Conservation (phyloP, 2,888 invertebrate species). For the Latrodectus elegans region DNA sequence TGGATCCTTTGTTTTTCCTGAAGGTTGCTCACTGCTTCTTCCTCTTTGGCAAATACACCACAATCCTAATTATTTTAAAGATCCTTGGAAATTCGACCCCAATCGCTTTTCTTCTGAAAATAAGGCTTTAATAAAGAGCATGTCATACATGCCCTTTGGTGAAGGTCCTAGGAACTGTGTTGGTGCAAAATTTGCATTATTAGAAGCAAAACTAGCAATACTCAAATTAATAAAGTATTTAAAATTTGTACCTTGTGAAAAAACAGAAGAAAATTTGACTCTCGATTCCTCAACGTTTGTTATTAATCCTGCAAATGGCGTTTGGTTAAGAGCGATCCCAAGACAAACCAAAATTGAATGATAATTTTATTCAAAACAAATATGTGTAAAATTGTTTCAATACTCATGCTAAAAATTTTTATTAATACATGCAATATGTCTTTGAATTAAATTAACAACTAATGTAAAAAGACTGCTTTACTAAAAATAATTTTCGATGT, state of each 20-base stretch:
- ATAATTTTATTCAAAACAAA: background rate
- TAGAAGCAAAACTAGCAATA: conserved; percentile 69
- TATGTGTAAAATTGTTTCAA: too few relatives aligned
- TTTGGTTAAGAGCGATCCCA: conserved; percentile 54
- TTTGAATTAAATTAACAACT: too few relatives aligned
- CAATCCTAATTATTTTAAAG: conserved; percentile 71
- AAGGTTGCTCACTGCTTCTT: conserved; percentile 70
- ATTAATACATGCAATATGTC: too few relatives aligned
- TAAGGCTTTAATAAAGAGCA: conserved; percentile 50
- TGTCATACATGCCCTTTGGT: conserved; percentile 69
- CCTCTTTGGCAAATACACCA: conserved; percentile 72
- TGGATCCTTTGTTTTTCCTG: conserved; percentile 70
- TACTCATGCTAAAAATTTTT: too few relatives aligned
- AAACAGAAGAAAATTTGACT: conserved; percentile 66
- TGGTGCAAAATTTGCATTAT: conserved; percentile 70
- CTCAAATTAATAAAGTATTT: conserved; percentile 60
- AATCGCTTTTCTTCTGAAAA: conserved; percentile 71
- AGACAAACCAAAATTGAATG: background rate
- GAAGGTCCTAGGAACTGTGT: conserved; percentile 70
- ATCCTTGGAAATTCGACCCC: conserved; percentile 72
- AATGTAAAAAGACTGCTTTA: too few relatives aligned
- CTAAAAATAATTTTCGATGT: too few relatives aligned
- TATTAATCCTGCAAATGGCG: conserved; percentile 68
- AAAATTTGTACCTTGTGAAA: conserved; percentile 44
- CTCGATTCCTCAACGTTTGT: conserved; percentile 67